phyloP scores from a whole-genome alignment of 1,140 invertebrate species.

The Antheraea mylitta region DNA sequence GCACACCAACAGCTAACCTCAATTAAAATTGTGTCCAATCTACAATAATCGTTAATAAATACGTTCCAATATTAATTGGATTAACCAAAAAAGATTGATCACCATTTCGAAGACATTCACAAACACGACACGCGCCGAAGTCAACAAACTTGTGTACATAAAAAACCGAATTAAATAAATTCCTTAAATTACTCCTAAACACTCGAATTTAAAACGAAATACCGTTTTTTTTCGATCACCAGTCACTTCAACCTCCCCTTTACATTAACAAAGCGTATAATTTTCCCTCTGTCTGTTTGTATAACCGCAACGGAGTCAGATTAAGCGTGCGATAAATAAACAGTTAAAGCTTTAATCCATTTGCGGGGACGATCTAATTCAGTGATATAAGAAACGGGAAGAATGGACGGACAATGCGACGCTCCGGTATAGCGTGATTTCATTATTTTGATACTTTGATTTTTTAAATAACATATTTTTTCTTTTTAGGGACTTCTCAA shows the following conservation, averaged over 20 bases:
- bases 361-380: conserved; percentile 44
- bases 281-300: conserved; percentile 57
- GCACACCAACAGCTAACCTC: background rate
- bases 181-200: conserved; percentile 9
- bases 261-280: conserved; percentile 54
- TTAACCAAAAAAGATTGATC: background rate
- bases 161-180: conserved; percentile 10
- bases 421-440: background rate
- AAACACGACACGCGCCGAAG: conserved; percentile 2
- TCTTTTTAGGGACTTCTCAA: too few relatives aligned
- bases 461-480: background rate
- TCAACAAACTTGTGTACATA: conserved; percentile 11
- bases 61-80: background rate
- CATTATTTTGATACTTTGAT: conserved; percentile 23
- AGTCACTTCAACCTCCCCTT: conserved; percentile 24
- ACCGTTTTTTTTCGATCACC: conserved; percentile 8
- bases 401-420: conserved; percentile 30
- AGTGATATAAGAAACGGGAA: conserved; percentile 37
- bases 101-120: background rate
- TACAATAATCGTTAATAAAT: too few relatives aligned
- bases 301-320: conserved; percentile 53
- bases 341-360: conserved; percentile 60
- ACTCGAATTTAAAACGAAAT: conserved; percentile 17
- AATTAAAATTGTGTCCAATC: conserved; percentile 9
- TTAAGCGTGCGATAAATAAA: conserved; percentile 62